Base-by-base conservation (phyloP, 1,140 invertebrate species). In the Hyphantria cunea region DNA sequence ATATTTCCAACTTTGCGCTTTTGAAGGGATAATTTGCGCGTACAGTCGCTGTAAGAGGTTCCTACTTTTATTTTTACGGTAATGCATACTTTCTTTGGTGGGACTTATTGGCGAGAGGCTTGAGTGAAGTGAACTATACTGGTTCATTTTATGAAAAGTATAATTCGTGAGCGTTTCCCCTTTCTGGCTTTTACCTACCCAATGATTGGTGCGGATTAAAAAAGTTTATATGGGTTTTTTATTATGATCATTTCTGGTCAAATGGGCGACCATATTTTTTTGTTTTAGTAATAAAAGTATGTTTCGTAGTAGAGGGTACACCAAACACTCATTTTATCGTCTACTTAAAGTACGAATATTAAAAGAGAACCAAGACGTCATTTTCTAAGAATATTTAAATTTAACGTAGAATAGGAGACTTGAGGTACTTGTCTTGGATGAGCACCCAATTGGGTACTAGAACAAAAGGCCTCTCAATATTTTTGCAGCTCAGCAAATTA, bases 1-100 rank as follows among this genome's bases (percentile, higher is more conserved):
- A 55, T 65, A 70, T 17, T 54, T 68, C 58, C 53, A 17, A 17
- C 17, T 59, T 10, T 44, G 12, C 32, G 3, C 42, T 55, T 45
- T 32, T 50, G 51, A 59, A 65, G 49, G 64, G 53, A 72, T 60
- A 68, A 71, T 74, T 74, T 71, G 60, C 58, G 54, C 32, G 66
- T 67, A 66, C 60, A 65, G 52, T 55, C 59, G 47, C 52, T 49
- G 41, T 72, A 71, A 75, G 63, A 78, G 75, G 75, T 78, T 78
- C 63, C 60, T 12, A 72, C 70, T 74, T 71, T 78, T 76, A 78
- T 73, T 78, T 78, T 78, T 78, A 78, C 68, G 69, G 76, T 75
- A 75, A 75, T 77, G 64, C 66, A 49, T 67, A 66, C 44, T 66
- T 66, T 69, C 44, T 65, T 51, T 55, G 34, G 56, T 48, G 56